Evolutionary conservation across 2,113 vertebrate genomes (phyloP), one percentile per base, ranked within the genome.

Genomic region (Plecturocebus donacophilus): DNA sequence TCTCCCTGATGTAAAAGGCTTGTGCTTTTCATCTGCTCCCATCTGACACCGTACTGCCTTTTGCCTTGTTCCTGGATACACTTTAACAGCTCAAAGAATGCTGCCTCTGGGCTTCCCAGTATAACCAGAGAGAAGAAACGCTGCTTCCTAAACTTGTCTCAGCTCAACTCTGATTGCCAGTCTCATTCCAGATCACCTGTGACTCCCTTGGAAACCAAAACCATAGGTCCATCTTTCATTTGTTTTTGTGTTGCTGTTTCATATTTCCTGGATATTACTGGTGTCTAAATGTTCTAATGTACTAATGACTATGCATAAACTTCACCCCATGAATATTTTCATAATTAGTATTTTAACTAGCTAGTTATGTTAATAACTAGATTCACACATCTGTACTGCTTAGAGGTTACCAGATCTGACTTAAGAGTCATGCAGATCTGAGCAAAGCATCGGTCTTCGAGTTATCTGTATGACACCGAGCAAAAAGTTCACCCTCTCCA

Each of bases 171-270:
- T 30, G 35, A 66, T 17, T 83, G 70, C 81, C 92, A 93, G 73
- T 75, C 83, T 93, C 86, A 93, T 71, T 87, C 61, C 4, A 52
- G 11, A 77, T 93, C 17, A 71, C 21, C 54, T 66, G 1, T 3
- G 52, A 17, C 94, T 86, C 52, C 49, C 71, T 97, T 90, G 68
- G 49, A 95, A 97, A 86, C 9, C 70, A 94, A 76, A 42, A 54
- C 20, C 47, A 45, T 32, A 3, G 2, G 8, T 17, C 73, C 49
- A 45, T 73, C 56, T 91, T 80, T 90, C 40, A 79, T 10, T 2
- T 25, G 52, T 49, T 95, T 89, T 90, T 1, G 75, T 47, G 1
- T 49, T 38, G 4, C 16, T 75, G 1, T 93, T 75, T 47, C 40
- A 21, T 47, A 80, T 3, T 83, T 35, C 0, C 1, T 84, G 19